phyloP scores from a whole-genome alignment of 2,113 vertebrate species.

The Ictalurus furcatus region DNA sequence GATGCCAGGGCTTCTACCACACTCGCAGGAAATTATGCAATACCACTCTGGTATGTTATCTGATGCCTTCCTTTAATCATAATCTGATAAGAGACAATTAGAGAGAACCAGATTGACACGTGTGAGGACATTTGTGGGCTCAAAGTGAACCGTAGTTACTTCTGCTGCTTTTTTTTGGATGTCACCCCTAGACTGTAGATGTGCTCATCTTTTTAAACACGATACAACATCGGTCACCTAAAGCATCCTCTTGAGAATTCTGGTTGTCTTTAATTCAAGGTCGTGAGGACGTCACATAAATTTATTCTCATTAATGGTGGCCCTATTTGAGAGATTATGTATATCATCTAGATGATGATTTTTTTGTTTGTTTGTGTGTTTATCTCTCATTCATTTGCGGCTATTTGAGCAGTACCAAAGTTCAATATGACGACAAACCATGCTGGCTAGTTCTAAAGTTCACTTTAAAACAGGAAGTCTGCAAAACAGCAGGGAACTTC shows the following conservation, averaged over 20 bases:
- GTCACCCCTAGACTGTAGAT: not conserved
- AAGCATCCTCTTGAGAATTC: not conserved
- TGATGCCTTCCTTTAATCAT: not conserved
- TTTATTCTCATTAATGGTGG: not conserved
- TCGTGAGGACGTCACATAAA: not conserved
- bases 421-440: constrained; percentile 40
- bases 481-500: constrained; percentile 47
- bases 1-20: not conserved
- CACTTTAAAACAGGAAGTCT: constrained; percentile 51
- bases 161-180: not conserved
- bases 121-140: not conserved
- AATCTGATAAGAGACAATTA: not conserved
- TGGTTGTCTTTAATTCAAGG: not conserved
- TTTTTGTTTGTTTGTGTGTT: not conserved
- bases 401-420: constrained; percentile 49
- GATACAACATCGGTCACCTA: not conserved
- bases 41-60: not conserved
- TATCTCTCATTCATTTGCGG: not conserved
- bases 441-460: constrained; percentile 54
- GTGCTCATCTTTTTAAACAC: not conserved
- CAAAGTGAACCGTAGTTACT: not conserved
- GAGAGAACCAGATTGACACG: not conserved
- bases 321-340: not conserved
- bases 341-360: not conserved
- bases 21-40: constrained; percentile 32